phyloP scores from a whole-genome alignment of 2,797 vertebrate genomes.

The Pteropus rufus region DNA sequence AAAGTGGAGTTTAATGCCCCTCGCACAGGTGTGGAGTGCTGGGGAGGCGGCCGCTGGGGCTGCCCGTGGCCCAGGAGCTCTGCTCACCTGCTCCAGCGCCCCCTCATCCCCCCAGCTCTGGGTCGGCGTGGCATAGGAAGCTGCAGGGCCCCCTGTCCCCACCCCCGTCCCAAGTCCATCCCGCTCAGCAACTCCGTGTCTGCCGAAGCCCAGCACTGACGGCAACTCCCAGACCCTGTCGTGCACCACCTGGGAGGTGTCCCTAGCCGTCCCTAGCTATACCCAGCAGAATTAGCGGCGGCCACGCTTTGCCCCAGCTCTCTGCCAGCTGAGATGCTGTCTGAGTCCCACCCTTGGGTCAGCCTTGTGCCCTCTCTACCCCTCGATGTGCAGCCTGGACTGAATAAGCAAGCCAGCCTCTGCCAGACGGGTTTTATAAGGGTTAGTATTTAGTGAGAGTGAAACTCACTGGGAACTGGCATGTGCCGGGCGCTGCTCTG shows the following conservation, averaged over 20 bases:
- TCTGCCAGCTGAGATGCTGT: no score
- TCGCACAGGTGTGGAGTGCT: not conserved
- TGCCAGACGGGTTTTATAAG: not conserved
- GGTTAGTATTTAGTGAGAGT: not conserved
- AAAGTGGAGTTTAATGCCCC: no score
- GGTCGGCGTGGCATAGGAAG: no score
- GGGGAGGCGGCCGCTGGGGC: not conserved
- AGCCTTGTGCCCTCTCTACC: not conserved
- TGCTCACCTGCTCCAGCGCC: not conserved
- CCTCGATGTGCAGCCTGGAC: not conserved
- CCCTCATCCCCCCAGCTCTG: not conserved
- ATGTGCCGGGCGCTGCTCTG: not conserved
- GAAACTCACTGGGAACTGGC: not conserved
- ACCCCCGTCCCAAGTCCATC: not conserved
- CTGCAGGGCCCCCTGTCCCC: no score
- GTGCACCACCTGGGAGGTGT: not conserved
- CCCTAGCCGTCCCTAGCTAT: no score
- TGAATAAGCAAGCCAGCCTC: not conserved
- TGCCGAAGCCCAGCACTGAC: no score
- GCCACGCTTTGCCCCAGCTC: no score
- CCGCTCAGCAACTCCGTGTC: no score
- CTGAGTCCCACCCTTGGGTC: no score
- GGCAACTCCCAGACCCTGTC: not conserved
- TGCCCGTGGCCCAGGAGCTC: not conserved
- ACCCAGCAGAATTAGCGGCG: no score